Evolutionary conservation across 1,140 invertebrate genomes (phyloP).

Genomic region (Temnothorax longispinosus): DNA sequence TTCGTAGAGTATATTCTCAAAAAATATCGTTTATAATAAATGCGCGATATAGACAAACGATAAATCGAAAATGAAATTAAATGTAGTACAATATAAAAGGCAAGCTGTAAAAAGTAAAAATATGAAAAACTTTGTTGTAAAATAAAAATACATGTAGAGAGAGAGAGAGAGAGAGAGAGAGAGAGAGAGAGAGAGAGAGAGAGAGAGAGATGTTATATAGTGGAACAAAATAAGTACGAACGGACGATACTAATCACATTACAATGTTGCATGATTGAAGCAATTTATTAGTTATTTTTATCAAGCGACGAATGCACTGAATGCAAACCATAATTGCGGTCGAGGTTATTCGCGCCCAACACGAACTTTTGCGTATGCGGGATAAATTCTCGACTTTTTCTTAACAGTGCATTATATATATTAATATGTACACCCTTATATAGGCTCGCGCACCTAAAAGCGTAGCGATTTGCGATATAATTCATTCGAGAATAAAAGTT

Average conservation of each 20-base stretch:
- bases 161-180: not conserved
- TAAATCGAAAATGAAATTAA: not conserved
- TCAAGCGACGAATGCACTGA: not conserved
- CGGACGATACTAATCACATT: not conserved
- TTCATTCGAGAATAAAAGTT: not conserved
- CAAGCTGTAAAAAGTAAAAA: constrained; percentile 1
- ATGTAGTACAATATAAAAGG: not conserved
- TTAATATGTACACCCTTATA: not conserved
- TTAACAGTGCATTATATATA: not conserved
- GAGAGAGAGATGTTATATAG: not conserved
- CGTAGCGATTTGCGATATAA: not conserved
- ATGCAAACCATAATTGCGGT: not conserved
- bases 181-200: not conserved
- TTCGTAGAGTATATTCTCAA: not conserved
- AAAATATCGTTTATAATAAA: not conserved
- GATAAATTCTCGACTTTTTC: constrained; percentile 28
- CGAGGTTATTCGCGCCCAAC: not conserved
- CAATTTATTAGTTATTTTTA: constrained; percentile 38
- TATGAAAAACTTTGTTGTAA: not conserved
- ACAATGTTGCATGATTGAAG: not conserved
- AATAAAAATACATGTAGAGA: not conserved
- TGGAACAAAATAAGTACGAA: not conserved
- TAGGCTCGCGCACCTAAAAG: not conserved
- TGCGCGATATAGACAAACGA: not conserved
- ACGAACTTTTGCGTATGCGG: not conserved